Percentiles rank a stretch among this genome's conserved stretches.
Evolutionary conservation across 2,113 vertebrate genomes (phyloP).

Genomic region (Xenotilapia leptura): DNA sequence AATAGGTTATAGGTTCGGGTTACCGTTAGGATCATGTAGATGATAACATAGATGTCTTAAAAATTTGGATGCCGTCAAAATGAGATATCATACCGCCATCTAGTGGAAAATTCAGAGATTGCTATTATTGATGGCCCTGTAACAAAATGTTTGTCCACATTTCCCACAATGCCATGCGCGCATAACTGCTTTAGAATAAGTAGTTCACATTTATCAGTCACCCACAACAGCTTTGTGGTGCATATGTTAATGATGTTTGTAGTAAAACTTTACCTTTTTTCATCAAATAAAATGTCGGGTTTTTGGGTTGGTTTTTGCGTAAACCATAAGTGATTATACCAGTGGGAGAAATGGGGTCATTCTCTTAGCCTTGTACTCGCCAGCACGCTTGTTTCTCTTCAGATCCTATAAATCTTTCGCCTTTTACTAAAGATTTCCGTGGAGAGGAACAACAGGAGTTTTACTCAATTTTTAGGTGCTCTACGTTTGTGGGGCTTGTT

Average conservation of each 20-base stretch:
- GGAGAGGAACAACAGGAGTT: constrained; percentile 42
- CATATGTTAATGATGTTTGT: fast-evolving
- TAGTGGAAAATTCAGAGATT: background rate
- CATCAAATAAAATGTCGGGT: background rate
- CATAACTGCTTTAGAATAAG: fast-evolving
- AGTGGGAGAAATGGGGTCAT: background rate
- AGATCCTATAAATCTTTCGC: background rate
- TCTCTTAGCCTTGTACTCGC: fast-evolving
- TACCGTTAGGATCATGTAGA: fast-evolving
- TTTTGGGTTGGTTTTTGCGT: background rate
- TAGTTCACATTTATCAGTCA: background rate
- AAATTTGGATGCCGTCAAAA: background rate
- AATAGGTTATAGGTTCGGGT: background rate
- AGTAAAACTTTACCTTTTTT: fast-evolving
- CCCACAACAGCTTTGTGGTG: background rate
- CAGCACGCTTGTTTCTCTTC: background rate
- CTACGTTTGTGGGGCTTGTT: background rate
- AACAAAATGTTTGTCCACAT: background rate
- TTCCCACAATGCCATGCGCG: background rate
- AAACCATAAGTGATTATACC: background rate
- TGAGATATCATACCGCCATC: background rate
- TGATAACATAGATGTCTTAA: background rate
- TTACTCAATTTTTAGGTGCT: constrained; percentile 26
- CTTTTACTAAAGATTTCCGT: constrained; percentile 14
- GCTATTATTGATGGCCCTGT: fast-evolving